These are phyloP conservation scores for Neolamprologus modestus DNA, from an alignment of 2,113 vertebrate species.

Conservation along the genomic window DNA sequence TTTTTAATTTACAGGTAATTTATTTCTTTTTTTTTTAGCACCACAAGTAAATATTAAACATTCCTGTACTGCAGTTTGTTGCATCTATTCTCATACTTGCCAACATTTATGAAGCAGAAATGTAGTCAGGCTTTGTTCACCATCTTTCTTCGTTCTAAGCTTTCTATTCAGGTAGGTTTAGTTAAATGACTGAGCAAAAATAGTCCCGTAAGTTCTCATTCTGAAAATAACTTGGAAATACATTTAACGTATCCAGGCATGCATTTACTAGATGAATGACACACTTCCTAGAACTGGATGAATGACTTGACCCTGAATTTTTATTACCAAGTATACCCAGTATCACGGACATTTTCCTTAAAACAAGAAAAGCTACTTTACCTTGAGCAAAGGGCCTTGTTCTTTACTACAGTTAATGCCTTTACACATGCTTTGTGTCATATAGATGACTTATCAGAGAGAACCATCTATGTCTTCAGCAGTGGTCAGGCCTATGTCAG, in stretches of 20 bases:
- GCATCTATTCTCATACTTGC: neutral
- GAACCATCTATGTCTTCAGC: conserved; percentile 11
- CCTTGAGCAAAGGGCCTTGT: neutral
- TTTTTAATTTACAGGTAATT: neutral
- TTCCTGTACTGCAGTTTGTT: neutral
- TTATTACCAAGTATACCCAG: neutral
- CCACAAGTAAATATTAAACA: neutral
- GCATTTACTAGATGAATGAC: neutral
- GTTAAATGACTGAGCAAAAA: neutral
- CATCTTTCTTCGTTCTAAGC: neutral
- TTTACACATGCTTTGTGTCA: neutral
- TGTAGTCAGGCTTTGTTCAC: neutral
- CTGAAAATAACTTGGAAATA: neutral
- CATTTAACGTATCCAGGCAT: neutral
- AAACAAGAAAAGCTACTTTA: neutral
- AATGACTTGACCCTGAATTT: neutral
- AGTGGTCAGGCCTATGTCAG: neutral
- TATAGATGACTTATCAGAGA: conserved; percentile 5
- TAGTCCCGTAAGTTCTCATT: neutral
- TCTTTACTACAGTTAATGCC: neutral
- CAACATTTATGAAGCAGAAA: neutral
- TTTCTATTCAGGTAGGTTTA: neutral
- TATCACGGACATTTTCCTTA: neutral
- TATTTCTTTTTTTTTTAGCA: neutral
- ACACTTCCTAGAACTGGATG: neutral